phyloP scores from a whole-genome alignment of 2,888 invertebrate species.

The Sisyra nigra region DNA sequence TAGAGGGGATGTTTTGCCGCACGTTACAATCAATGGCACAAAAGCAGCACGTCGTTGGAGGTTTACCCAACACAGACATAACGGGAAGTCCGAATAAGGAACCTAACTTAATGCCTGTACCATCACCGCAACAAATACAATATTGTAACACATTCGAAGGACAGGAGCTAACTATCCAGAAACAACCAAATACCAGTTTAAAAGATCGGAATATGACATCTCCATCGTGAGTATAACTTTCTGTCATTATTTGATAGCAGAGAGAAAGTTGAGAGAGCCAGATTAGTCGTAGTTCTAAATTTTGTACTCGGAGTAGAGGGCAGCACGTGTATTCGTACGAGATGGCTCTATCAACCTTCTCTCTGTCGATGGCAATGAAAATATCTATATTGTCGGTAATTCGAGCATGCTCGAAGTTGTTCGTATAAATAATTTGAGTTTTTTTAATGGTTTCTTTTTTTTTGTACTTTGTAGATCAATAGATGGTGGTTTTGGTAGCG shows the following conservation, averaged over 20 bases:
- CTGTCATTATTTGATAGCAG: background rate
- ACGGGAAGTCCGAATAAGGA: slow-evolving; percentile 39
- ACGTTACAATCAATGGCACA: slow-evolving; percentile 44
- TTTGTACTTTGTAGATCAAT: slow-evolving; percentile 26
- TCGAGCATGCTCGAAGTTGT: background rate
- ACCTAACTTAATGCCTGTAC: slow-evolving; percentile 87
- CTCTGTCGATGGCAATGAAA: too few relatives aligned
- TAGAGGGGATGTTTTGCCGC: slow-evolving; percentile 46
- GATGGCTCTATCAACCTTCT: too few relatives aligned
- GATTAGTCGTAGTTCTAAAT: too few relatives aligned
- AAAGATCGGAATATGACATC: slow-evolving; percentile 61
- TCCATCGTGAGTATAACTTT: slow-evolving; percentile 55
- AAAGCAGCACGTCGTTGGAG: slow-evolving; percentile 29
- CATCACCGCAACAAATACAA: slow-evolving; percentile 90
- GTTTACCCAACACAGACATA: slow-evolving; percentile 14
- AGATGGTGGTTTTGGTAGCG: slow-evolving; percentile 22
- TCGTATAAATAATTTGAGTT: background rate
- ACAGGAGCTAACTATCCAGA: slow-evolving; percentile 90
- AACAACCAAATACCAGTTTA: slow-evolving; percentile 82
- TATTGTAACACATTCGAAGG: slow-evolving; percentile 93
- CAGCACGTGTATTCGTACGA: too few relatives aligned
- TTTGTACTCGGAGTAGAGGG: too few relatives aligned
- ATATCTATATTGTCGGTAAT: too few relatives aligned
- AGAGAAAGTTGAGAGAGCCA: too few relatives aligned
- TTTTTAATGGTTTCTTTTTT: background rate